phyloP scores from a whole-genome alignment of 1,140 invertebrate species.

The Drosophila lacertosa region DNA sequence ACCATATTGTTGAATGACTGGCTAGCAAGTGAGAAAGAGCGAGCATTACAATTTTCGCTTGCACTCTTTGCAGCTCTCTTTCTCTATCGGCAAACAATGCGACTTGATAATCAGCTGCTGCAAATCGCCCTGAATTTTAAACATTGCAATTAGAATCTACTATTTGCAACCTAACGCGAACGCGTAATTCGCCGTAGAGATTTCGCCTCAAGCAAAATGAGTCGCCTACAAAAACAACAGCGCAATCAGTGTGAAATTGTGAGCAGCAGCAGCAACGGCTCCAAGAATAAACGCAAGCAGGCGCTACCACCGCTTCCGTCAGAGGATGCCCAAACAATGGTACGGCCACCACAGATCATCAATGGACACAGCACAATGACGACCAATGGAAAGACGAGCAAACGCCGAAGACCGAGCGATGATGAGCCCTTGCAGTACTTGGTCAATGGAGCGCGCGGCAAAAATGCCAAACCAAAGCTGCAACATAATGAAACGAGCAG shows the following conservation, averaged over 20 bases:
- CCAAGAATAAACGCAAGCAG: conserved; percentile 30
- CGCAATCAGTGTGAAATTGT: conserved; percentile 39
- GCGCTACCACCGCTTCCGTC: background rate
- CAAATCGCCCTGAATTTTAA: conserved; percentile 43
- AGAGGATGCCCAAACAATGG: conserved; percentile 32
- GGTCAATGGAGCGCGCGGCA: conserved; percentile 49
- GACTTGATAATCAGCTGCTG: conserved; percentile 50
- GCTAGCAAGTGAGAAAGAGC: conserved; percentile 2
- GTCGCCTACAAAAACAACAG: conserved; percentile 49
- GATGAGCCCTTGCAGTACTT: conserved; percentile 21
- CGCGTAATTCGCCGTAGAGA: conserved; percentile 21
- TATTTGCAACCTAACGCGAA: conserved; percentile 12
- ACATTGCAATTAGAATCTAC: conserved; percentile 40
- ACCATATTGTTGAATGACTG: conserved; percentile 64
- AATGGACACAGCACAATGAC: conserved; percentile 54
- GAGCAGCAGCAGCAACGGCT: conserved; percentile 32
- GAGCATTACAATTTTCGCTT: conserved; percentile 18
- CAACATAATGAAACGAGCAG: background rate
- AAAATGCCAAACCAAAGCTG: conserved; percentile 39
- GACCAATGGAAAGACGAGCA: conserved; percentile 34
- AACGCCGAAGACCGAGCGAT: conserved; percentile 43
- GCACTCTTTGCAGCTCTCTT: conserved; percentile 12
- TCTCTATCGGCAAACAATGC: conserved; percentile 26
- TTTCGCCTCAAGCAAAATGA: conserved; percentile 43
- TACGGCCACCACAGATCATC: conserved; percentile 18